Conservation (phyloP, 2,888 invertebrate genomes). For the Teleogryllus oceanicus region DNA sequence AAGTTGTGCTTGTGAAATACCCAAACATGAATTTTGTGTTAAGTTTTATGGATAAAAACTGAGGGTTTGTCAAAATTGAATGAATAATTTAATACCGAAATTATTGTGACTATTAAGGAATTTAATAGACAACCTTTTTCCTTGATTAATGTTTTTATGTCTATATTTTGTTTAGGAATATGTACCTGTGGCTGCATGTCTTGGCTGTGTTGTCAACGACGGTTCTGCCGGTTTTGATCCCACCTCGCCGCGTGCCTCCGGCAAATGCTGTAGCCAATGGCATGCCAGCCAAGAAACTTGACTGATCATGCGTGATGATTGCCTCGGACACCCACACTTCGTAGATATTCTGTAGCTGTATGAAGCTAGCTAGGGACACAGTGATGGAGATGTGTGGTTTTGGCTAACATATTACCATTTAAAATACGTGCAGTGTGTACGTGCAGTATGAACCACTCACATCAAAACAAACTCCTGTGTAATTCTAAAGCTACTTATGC, state of each 20-base stretch:
- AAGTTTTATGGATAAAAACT: no score
- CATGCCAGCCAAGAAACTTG: constrained; percentile 22
- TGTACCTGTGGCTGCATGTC: constrained; percentile 51
- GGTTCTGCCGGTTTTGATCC: constrained; percentile 45
- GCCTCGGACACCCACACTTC: background rate
- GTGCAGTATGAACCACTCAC: background rate
- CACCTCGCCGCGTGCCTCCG: constrained; percentile 36
- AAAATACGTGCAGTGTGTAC: background rate
- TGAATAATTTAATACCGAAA: no score
- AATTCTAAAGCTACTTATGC: background rate
- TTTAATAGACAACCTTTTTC: no score
- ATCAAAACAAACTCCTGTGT: background rate
- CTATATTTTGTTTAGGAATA: constrained; percentile 42
- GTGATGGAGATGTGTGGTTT: background rate
- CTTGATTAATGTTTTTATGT: background rate
- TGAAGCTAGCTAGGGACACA: no score
- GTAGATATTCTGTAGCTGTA: background rate
- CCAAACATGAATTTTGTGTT: no score
- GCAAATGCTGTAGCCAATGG: background rate
- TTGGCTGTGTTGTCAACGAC: constrained; percentile 44
- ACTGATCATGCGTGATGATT: constrained; percentile 5
- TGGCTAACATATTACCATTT: background rate
- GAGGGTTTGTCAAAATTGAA: no score
- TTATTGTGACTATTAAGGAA: no score
- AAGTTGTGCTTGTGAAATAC: no score